Base-by-base conservation (phyloP, 2,113 vertebrate genomes). In the Phyllostomus hastatus region DNA sequence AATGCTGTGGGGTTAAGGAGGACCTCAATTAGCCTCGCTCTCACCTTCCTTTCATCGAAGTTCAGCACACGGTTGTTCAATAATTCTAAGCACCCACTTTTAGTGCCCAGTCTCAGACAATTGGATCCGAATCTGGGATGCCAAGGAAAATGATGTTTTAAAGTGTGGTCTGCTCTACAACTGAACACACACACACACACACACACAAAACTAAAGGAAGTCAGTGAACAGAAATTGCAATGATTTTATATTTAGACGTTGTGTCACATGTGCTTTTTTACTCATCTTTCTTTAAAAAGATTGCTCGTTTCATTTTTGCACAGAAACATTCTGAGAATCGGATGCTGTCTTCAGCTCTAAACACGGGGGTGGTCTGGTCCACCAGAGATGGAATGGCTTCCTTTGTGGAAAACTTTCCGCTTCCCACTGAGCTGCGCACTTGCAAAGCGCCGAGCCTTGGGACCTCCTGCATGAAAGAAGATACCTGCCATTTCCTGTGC, bases 401-500 rank as follows among this genome's bases (percentile, higher is more conserved):
- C 1, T 24, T 24, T 5, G 1, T 20, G 26, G 75, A 10, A 24
- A n/a, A 8, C 43, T 87, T 73, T 66, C 35, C n/a, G n/a, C 14
- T 75, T 50, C 35, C 35, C 7, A 17, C 33, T 11, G 46, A 81
- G 79, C 38, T 33, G 57, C 43, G 38, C 4, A 28, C 24, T 19
- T 46, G 76, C 38, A 15, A 78, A 81, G 52, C 43, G 14, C n/a
- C 16, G 72, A 92, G 50, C 38, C 72, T 4, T 17, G 20, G 9
- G 15, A 84, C 20, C 54, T 75, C 5, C 11, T 24, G 50, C 4
- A 1, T 72, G 95, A 96, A 94, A 92, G 83, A 70, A 83, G 61
- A 92, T 41, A 54, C 70, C 46, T 54, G 75, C 80, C 84, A 92
- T 90, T 96, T 96, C 94, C 96, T 88, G 81, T 72, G 80, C 81